Evolutionary conservation across 2,888 invertebrate genomes (phyloP).

Genomic region (Dasysyrphus tricinctus): DNA sequence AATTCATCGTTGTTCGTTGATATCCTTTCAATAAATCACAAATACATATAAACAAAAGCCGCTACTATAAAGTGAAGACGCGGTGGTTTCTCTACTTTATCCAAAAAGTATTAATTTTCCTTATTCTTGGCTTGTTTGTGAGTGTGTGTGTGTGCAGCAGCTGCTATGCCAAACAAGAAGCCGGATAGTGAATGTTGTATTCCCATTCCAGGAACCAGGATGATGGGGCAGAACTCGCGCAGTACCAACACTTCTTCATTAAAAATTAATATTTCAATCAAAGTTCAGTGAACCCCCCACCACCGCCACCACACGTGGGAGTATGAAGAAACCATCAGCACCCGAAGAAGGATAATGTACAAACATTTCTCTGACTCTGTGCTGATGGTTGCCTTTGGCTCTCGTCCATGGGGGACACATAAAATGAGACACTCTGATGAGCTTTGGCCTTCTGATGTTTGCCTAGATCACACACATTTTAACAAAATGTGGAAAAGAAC

Average conservation of each 20-base stretch:
- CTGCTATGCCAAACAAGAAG: neutral
- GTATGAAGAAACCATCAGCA: constrained; percentile 1
- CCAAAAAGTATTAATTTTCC: constrained; percentile 58
- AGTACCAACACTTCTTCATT: constrained; percentile 73
- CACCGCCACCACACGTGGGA: neutral
- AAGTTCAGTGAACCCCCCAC: constrained; percentile 66
- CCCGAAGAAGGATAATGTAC: constrained; percentile 32
- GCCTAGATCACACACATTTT: constrained; percentile 21
- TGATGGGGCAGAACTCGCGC: neutral
- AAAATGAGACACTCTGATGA: constrained; percentile 69
- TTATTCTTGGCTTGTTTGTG: constrained; percentile 48
- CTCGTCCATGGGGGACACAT: constrained; percentile 61
- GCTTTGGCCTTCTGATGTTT: constrained; percentile 48
- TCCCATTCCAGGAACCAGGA: constrained; percentile 53
- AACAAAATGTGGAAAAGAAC: constrained; percentile 37
- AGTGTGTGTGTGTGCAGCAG: neutral
- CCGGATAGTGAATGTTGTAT: constrained; percentile 30
- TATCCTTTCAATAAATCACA: constrained; percentile 72
- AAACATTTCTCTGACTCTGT: constrained; percentile 23
- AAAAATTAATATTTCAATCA: constrained; percentile 77
- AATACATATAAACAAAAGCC: constrained; percentile 29
- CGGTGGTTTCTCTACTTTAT: neutral
- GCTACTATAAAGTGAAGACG: constrained; percentile 8
- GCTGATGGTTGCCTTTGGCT: constrained; percentile 23
- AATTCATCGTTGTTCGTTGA: constrained; percentile 64